Conservation (phyloP, 2,113 vertebrate genomes). For the Dipodomys stephensi region DNA sequence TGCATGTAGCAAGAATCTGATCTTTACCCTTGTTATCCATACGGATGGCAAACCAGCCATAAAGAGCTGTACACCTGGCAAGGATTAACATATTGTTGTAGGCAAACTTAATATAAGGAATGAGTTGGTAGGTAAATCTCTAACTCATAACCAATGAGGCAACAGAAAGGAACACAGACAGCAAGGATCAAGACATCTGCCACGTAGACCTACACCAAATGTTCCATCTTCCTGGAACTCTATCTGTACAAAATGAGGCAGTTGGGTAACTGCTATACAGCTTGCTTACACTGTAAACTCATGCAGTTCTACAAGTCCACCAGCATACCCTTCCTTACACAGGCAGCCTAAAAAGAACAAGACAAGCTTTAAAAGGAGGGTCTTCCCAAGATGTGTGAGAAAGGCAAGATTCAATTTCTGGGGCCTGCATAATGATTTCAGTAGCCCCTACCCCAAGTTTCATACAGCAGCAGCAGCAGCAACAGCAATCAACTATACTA, state of each 20-base stretch:
- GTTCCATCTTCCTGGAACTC: not conserved
- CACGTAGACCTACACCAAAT: not conserved
- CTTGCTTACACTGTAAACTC: slow-evolving; percentile 28
- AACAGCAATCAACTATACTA: too few relatives aligned
- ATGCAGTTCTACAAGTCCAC: not conserved
- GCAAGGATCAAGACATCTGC: too few relatives aligned
- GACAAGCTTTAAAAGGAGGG: not conserved
- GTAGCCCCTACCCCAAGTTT: too few relatives aligned
- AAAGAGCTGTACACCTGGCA: not conserved
- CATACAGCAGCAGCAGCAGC: not conserved
- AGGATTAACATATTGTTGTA: not conserved
- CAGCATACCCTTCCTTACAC: not conserved
- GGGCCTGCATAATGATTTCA: accelerated
- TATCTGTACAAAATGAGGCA: not conserved
- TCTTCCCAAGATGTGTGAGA: not conserved
- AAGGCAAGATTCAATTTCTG: not conserved
- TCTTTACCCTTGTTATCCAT: not conserved
- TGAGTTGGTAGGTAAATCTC: not conserved
- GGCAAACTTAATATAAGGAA: not conserved
- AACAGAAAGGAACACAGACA: not conserved
- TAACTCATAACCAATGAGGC: not conserved
- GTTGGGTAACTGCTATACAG: not conserved
- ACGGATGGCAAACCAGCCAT: not conserved
- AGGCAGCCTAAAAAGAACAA: not conserved
- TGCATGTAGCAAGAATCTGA: not conserved